Evolutionary conservation across 2,113 vertebrate genomes (phyloP).

Genomic region (Potamarius usumacintae): DNA sequence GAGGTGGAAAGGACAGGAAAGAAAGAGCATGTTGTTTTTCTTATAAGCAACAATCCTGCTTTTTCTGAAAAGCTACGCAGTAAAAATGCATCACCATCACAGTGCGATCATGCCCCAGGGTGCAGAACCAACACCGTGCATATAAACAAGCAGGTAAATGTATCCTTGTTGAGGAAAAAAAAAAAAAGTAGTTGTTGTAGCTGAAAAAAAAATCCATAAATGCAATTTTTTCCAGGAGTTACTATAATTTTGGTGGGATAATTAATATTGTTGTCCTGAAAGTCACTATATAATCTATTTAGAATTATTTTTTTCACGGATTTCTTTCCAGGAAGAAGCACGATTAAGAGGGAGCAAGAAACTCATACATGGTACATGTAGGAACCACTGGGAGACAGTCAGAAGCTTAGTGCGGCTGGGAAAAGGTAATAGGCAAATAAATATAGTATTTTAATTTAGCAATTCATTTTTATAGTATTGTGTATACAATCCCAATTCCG

Average conservation of each 20-base stretch:
- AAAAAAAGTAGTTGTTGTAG: background rate
- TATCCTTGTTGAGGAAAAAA: background rate
- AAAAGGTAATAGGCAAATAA: conserved; percentile 64
- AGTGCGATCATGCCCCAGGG: conserved; percentile 41
- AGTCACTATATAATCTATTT: background rate
- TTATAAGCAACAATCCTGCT: conserved; percentile 67
- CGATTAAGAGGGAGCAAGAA: conserved; percentile 58
- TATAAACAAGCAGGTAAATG: conserved; percentile 67
- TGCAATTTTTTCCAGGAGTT: background rate
- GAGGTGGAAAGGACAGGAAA: conserved; percentile 75
- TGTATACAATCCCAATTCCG: background rate
- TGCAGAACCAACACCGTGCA: conserved; percentile 48
- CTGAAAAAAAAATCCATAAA: no score
- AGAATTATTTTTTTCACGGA: background rate
- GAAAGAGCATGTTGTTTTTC: conserved; percentile 77
- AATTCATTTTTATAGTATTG: background rate
- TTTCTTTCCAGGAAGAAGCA: conserved; percentile 60
- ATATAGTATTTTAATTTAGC: background rate
- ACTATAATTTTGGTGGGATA: background rate
- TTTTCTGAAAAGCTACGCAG: conserved; percentile 62
- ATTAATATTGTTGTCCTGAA: background rate
- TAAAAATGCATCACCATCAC: conserved; percentile 53
- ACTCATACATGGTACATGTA: conserved; percentile 58
- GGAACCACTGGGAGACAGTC: conserved; percentile 76
- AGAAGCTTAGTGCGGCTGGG: conserved; percentile 72